phyloP scores from a whole-genome alignment of 2,113 vertebrate genomes.

The Elgaria multicarinata region DNA sequence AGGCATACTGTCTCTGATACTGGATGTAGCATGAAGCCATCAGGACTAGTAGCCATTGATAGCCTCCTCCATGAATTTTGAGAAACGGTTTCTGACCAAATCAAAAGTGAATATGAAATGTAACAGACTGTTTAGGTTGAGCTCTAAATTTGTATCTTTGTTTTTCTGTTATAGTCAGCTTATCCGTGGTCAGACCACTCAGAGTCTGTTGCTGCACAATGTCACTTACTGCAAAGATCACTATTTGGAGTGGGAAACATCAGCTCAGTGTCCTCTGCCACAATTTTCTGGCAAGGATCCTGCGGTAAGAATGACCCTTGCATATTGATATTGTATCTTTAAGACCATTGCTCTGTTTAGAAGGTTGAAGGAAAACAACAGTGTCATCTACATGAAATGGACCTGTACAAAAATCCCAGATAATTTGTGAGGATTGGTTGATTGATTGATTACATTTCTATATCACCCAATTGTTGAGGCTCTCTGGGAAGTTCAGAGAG shows the following conservation, averaged over 20 bases:
- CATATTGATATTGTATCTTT: background rate
- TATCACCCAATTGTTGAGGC: too few relatives aligned
- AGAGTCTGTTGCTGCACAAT: constrained; percentile 80
- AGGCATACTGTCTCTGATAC: too few relatives aligned
- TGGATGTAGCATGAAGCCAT: too few relatives aligned
- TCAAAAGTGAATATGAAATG: background rate
- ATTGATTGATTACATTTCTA: too few relatives aligned
- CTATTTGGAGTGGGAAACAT: constrained; percentile 74
- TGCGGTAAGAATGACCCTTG: constrained; percentile 75
- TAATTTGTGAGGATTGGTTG: background rate
- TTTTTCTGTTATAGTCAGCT: constrained; percentile 72
- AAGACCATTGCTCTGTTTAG: background rate
- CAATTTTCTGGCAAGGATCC: constrained; percentile 83
- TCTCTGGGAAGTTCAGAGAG: too few relatives aligned
- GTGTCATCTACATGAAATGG: background rate
- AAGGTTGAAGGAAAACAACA: background rate
- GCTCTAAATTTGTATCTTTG: constrained; percentile 58
- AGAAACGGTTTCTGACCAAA: background rate
- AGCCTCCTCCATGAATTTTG: background rate
- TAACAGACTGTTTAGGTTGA: background rate
- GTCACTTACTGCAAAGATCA: constrained; percentile 78
- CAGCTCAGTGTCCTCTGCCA: constrained; percentile 75
- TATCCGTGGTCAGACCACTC: constrained; percentile 79
- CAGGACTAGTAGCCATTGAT: too few relatives aligned
- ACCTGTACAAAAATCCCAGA: background rate